Evolutionary conservation across 2,797 vertebrate species (phyloP).

Genomic region (Neomorphus geoffroyi): DNA sequence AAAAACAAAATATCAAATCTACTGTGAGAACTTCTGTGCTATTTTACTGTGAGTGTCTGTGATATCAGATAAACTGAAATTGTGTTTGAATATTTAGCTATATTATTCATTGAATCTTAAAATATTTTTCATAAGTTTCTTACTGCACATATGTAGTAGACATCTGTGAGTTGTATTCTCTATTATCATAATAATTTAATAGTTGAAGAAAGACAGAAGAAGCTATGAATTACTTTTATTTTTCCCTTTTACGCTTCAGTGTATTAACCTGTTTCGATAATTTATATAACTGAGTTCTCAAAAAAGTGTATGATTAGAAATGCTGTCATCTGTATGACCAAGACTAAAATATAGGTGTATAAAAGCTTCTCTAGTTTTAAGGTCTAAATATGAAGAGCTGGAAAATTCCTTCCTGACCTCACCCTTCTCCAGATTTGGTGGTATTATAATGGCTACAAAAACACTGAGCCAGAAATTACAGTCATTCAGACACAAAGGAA

Average conservation of each 20-base stretch:
- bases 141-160: not conserved
- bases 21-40: not conserved
- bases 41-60: not conserved
- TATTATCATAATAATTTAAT: not conserved
- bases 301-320: not conserved
- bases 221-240: not conserved
- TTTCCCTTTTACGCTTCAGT: not conserved
- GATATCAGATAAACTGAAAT: not conserved
- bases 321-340: not conserved
- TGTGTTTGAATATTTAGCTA: not conserved
- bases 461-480: not conserved
- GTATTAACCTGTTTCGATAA: not conserved
- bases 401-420: not conserved
- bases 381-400: not conserved
- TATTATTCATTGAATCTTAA: not conserved
- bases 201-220: not conserved
- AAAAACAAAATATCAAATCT: not conserved
- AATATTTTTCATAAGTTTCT: not conserved
- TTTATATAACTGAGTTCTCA: not conserved
- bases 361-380: no score
- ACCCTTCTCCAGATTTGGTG: not conserved
- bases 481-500: not conserved
- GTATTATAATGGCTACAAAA: not conserved
- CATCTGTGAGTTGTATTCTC: not conserved
- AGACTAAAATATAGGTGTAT: not conserved